phyloP scores from a whole-genome alignment of 2,888 invertebrate genomes.

The Tenthredo livida region DNA sequence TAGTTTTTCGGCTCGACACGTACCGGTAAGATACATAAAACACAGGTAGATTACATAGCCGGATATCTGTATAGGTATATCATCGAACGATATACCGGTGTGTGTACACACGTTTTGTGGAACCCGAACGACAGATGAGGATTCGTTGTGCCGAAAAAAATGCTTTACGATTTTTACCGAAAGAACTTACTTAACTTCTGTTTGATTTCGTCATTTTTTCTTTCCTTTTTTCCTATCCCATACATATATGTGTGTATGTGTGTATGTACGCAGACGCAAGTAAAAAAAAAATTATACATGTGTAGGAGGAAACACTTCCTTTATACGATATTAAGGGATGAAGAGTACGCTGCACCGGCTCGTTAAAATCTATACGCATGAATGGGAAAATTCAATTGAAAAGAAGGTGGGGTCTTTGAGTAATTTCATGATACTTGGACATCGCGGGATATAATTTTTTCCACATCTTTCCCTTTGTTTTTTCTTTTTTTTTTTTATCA shows the following conservation, averaged over 20 bases:
- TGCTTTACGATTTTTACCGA: background rate
- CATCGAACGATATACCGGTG: background rate
- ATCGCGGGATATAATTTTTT: background rate
- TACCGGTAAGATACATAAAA: background rate
- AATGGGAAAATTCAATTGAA: background rate
- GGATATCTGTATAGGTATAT: background rate
- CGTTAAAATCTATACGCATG: conserved; percentile 27
- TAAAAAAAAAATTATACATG: background rate
- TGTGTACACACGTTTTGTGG: background rate
- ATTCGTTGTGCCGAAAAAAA: conserved; percentile 1
- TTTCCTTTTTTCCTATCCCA: background rate
- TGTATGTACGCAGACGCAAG: background rate
- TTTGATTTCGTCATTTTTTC: no score
- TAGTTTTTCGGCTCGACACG: background rate
- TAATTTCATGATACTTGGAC: background rate
- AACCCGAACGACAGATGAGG: background rate
- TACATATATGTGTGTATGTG: no score
- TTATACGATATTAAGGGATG: background rate
- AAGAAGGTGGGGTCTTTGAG: background rate
- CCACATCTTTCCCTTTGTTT: no score
- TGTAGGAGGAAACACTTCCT: background rate
- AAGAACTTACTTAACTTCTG: background rate
- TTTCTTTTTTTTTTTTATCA: background rate
- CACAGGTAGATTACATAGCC: background rate
- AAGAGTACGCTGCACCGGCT: background rate